phyloP scores from a whole-genome alignment of 2,113 vertebrate species.

The Barbus barbus region DNA sequence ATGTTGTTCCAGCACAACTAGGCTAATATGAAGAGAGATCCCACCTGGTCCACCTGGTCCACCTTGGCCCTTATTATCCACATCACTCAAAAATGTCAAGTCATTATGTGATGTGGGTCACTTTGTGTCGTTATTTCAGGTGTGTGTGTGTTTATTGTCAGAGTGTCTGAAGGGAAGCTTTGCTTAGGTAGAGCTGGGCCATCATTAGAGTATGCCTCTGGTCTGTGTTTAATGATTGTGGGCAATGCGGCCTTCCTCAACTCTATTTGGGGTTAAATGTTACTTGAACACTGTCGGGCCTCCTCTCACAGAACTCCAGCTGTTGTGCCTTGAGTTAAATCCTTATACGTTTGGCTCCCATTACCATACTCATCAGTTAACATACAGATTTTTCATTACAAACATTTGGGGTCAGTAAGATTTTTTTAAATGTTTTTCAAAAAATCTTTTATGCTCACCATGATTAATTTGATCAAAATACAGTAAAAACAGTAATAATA shows the following conservation, averaged over 20 bases:
- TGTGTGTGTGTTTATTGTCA: neutral
- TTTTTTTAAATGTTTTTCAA: neutral
- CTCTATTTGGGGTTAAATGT: slow-evolving; percentile 21
- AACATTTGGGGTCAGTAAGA: neutral
- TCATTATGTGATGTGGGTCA: neutral
- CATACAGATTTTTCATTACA: neutral
- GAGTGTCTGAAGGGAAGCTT: neutral
- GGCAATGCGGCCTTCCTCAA: neutral
- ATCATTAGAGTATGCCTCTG: neutral
- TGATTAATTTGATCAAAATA: neutral
- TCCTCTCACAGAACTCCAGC: neutral
- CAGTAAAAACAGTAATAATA: neutral
- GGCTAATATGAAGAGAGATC: neutral
- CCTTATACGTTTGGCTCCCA: neutral
- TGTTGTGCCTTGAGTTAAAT: neutral
- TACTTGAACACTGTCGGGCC: neutral
- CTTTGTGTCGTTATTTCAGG: neutral
- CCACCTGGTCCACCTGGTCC: neutral
- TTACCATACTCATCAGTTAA: neutral
- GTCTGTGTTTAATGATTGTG: slow-evolving; percentile 8
- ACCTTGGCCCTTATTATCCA: too few relatives aligned
- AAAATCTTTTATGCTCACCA: neutral
- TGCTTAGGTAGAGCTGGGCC: neutral
- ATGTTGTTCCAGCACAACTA: neutral
- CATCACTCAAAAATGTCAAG: neutral